Evolutionary conservation across 2,797 vertebrate species (phyloP), one percentile per base, ranked within the genome.

Genomic region (Graptemys geographica): DNA sequence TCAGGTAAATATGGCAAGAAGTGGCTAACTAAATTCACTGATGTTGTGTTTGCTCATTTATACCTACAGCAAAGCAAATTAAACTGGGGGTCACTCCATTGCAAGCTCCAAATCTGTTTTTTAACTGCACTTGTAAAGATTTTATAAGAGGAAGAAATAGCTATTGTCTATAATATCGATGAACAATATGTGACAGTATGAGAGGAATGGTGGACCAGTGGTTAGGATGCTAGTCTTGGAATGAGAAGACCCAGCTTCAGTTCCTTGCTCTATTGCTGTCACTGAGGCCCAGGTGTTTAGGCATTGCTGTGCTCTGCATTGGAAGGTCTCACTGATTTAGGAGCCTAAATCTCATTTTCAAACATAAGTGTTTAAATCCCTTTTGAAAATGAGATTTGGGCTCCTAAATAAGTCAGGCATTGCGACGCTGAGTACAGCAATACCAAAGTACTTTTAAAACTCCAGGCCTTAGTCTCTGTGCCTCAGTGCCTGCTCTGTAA

Each of bases 141-240:
- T 8, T 76, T 76, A 83, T 88, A 95, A 95, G 92, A 56, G 88
- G 93, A 94, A 76, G 72, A 47, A 76, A 47, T 44, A 47, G 44
- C 6, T 7, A 44, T 27, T 47, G 25, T 76, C 12, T 76, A 13
- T 47, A 76, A 44, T 27, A 47, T 18, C 28, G 72, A 25, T 76
- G 72, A 15, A 76, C 37, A 76, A 76, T 41, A 41, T 76, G 41
- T 44, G 41, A 44, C 23, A 41, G 9, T 16, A 41, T 44, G 33
- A 65, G 33, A 65, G 33, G 31, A 62, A 33, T 15, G 7, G 31
- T 16, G 59, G 31, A 18, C 59, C 59, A 33, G 33, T 65, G 62
- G 33, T n/a, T 65, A n/a, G 33, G 33, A n/a, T n/a, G 62, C 33
- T 37, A n/a, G n/a, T 37, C 18, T 21, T 19, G 18, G 65, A 69